Conservation (phyloP, 1,140 invertebrate species). For the Acromyrmex echinatior region DNA sequence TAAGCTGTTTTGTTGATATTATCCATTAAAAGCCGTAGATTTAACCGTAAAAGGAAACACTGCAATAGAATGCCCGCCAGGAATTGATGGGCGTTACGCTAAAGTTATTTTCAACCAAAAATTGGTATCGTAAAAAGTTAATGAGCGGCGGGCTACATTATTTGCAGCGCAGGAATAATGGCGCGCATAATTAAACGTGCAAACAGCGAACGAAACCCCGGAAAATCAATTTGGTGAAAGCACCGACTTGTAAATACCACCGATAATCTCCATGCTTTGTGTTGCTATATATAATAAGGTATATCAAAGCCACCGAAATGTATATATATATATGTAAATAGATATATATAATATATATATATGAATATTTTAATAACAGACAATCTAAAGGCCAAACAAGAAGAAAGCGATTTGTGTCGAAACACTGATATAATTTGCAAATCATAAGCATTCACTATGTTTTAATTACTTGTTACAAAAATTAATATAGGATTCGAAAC, state of each 20-base stretch:
- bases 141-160: constrained; percentile 46
- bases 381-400: constrained; percentile 32
- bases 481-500: constrained; percentile 9
- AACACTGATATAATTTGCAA: constrained; percentile 40
- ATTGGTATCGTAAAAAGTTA: constrained; percentile 58
- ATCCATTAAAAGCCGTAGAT: constrained; percentile 46
- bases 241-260: constrained; percentile 48
- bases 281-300: background rate
- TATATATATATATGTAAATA: background rate
- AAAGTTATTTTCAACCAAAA: constrained; percentile 56
- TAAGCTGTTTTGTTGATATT: constrained; percentile 27
- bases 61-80: background rate
- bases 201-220: constrained; percentile 46
- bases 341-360: constrained; percentile 5
- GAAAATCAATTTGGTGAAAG: constrained; percentile 57
- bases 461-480: constrained; percentile 28
- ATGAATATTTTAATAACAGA: constrained; percentile 28
- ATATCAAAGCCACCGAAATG: background rate
- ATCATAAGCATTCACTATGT: constrained; percentile 12
- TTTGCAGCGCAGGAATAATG: constrained; percentile 53
- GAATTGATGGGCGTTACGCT: constrained; percentile 35
- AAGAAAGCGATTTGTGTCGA: constrained; percentile 23
- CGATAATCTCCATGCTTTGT: constrained; percentile 53
- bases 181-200: constrained; percentile 59
- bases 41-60: constrained; percentile 1